phyloP scores from a whole-genome alignment of 2,888 invertebrate species.

The Melinaea menophilus region DNA sequence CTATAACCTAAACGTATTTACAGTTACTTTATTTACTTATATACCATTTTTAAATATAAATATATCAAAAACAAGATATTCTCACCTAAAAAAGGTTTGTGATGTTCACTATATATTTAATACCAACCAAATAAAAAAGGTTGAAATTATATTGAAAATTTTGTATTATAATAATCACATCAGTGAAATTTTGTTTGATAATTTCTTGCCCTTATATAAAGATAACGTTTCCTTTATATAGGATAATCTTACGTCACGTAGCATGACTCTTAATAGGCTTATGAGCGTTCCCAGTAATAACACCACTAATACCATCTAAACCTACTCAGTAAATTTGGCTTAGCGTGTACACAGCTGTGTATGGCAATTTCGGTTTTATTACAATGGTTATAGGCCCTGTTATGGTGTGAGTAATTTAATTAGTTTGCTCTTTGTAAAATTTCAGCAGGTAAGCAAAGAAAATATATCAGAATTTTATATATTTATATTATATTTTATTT shows the following conservation, averaged over 20 bases:
- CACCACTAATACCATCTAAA: conserved; percentile 5
- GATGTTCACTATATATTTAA: too few species aligned
- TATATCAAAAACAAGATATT: too few species aligned
- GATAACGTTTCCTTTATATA: background rate
- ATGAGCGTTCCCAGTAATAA: background rate
- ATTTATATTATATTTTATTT: too few species aligned
- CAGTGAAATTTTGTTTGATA: too few species aligned
- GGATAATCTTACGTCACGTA: conserved; percentile 1
- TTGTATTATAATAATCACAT: background rate
- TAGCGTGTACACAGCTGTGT: conserved; percentile 3
- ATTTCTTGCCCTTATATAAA: too few species aligned
- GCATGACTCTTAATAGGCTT: conserved; percentile 7
- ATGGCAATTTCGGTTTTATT: conserved; percentile 5
- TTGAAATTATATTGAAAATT: background rate
- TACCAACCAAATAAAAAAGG: too few species aligned
- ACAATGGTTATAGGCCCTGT: background rate
- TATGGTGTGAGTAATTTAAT: background rate
- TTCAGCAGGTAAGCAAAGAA: background rate
- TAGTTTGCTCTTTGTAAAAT: background rate
- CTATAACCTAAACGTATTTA: too few species aligned
- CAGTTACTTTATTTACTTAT: too few species aligned
- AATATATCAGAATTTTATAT: background rate
- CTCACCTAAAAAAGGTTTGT: too few species aligned
- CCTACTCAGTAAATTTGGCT: conserved; percentile 3
- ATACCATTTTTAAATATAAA: too few species aligned